Evolutionary conservation across 2,797 vertebrate species (phyloP), one percentile per base, ranked within the genome.

Genomic region (Lepilemur ruficaudatus): DNA sequence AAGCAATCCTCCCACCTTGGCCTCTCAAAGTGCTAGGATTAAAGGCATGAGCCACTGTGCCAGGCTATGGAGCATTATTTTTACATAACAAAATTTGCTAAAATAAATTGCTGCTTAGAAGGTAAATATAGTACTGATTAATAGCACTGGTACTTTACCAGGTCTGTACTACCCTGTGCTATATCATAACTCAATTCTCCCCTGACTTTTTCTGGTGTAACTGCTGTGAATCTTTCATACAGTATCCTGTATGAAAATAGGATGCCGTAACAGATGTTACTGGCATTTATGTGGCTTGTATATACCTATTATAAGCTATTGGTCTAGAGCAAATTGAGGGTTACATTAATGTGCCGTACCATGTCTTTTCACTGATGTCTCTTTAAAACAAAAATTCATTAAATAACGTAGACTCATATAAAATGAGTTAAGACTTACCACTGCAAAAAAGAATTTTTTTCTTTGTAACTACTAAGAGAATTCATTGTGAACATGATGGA

Each of bases 371-470:
- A 46, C 41, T 48, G 35, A 15, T 75, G 25, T 80, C 46, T 69
- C n/a, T n/a, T 87, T 92, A 95, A 80, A 85, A 38, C 65, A 43
- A n/a, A 89, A 35, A 72, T 75, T 57, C 55, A 57, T 72, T 96
- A 86, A 85, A 55, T 93, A 86, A 81, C 5, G 69, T 85, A 93
- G 79, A 92, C 14, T 80, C n/a, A 35, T 65, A 76, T 5, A n/a
- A 80, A 81, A 81, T 65, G 80, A 84, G 15, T 90, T 84, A 52
- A 82, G 70, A 43, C 18, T 73, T 94, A 61, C 5, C 38, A 80
- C 57, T 90, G 14, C 28, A 83, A 69, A 93, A 91, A 59, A 73
- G 1, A 89, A 50, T 35, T 43, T 76, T 72, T 84, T 81, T 52
- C 25, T 81, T 76, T 85, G 52, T 92, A 83, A 86, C 48, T 92